A percentile compares a stretch with the other conserved stretches of the same genome.
Conservation (phyloP, 2,888 invertebrate species). For the Synergus itoensis region DNA sequence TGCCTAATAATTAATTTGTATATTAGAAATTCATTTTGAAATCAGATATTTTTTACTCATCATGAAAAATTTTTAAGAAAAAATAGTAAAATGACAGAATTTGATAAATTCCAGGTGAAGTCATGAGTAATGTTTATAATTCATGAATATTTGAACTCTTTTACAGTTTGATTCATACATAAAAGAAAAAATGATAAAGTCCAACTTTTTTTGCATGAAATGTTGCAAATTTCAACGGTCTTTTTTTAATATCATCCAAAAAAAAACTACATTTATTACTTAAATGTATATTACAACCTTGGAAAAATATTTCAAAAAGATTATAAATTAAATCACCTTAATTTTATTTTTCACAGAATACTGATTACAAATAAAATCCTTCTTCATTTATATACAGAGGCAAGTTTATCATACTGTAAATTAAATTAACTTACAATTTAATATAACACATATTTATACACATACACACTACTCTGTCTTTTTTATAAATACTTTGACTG, state of each 20-base stretch:
- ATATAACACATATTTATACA: neutral
- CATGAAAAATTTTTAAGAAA: neutral
- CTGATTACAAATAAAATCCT: conserved; percentile 15
- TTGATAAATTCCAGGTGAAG: neutral
- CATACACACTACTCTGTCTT: neutral
- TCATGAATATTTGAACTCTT: neutral
- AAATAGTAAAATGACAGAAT: neutral
- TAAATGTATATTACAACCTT: too few relatives aligned
- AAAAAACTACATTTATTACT: too few relatives aligned
- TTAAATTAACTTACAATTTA: neutral
- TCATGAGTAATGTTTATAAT: conserved; percentile 4
- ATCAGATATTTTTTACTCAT: neutral
- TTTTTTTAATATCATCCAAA: neutral
- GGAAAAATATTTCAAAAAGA: neutral
- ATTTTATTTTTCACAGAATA: conserved; percentile 32
- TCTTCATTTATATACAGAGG: conserved; percentile 24
- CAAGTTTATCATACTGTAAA: conserved; percentile 15
- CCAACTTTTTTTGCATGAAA: neutral
- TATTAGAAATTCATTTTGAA: too few relatives aligned
- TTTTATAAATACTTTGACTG: neutral
- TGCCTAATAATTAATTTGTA: too few relatives aligned
- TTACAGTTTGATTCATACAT: neutral
- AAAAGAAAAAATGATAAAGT: neutral
- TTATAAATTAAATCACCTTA: neutral
- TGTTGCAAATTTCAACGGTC: neutral